A percentile compares a stretch with the other conserved stretches of the same genome.
Evolutionary conservation across 2,888 invertebrate species (phyloP).

Genomic region (Crematogaster levior): DNA sequence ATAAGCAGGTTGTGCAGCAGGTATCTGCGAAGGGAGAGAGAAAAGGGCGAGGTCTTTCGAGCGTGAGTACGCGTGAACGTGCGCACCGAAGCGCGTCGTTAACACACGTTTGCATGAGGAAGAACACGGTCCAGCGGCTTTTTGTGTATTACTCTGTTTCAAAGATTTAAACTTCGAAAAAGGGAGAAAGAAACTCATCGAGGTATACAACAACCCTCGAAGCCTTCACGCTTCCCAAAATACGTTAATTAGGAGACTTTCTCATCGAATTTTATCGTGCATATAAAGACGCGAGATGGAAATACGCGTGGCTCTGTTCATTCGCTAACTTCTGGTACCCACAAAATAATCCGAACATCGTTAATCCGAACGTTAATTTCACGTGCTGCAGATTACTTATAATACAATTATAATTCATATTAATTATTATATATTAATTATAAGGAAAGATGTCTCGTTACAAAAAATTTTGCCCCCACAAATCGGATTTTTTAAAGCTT

Average conservation of each 20-base stretch:
- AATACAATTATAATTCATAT: too few species aligned
- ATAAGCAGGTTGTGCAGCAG: slow-evolving; percentile 17
- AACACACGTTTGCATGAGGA: slow-evolving; percentile 52
- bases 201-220: background rate
- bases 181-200: background rate
- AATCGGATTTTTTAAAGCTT: background rate
- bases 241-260: slow-evolving; percentile 20
- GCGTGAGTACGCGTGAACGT: slow-evolving; percentile 38
- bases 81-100: slow-evolving; percentile 56
- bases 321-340: background rate
- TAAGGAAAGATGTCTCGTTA: background rate
- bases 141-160: slow-evolving; percentile 17
- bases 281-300: background rate
- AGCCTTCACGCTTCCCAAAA: slow-evolving; percentile 34
- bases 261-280: background rate
- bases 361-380: background rate
- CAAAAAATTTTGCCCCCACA: too few species aligned
- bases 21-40: slow-evolving; percentile 27
- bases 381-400: background rate
- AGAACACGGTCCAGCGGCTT: slow-evolving; percentile 47
- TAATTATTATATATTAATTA: too few species aligned
- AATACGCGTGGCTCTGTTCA: background rate
- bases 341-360: background rate
- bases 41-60: slow-evolving; percentile 47
- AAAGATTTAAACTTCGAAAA: background rate